Base-by-base conservation (phyloP, 2,888 invertebrate species). In the Tachystola acroxantha region DNA sequence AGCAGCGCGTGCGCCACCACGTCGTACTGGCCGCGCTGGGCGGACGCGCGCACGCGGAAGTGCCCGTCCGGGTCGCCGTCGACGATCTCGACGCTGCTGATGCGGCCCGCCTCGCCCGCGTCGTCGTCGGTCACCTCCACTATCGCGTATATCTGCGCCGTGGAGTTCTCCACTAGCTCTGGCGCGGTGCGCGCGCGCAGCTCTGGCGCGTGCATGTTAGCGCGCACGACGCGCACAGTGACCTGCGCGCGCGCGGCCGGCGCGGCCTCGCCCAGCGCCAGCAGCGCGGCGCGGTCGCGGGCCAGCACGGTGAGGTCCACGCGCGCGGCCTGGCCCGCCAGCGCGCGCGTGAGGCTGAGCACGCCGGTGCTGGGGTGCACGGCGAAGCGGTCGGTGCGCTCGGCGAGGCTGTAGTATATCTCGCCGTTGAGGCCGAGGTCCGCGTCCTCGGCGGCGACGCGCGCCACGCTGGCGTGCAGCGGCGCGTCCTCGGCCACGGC, bases 391-490 rank as follows among this genome's bases (percentile, higher is more conserved):
- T 94, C 93, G 29, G 93, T 95, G 40, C 91, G 89, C 53, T 94
- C 92, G 33, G 91, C 88, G 59, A 99, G 92, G 71, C 96, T 97
- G 82, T 98, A 99, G 82, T 98, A 98, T 55, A 99, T 96, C 85
- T 98, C 97, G 1, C 98, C 97, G 75, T 99, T 99, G 56, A 96
- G 89, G 2, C 98, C 99, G 22, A 96, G 88, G 75, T 99, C 99
- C 2, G 99, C 98, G 80, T 99, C 99, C 63, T 96, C 97, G 0
- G 98, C 99, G 22, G 91, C 87, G 34, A 96, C 94, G 61, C 89
- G 91, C 24, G 93, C 79, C 40, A 97, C 90, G 69, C 93, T 95
- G 37, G 91, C 90, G 76, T 97, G 96, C 39, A 96, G 82, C 7
- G 95, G 92, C 40, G 93, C 92, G 72, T 98, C 97, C 76, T 98